Percentiles rank a stretch among this genome's conserved stretches.
Conservation (phyloP, 2,888 invertebrate species). For the Sicus ferrugineus region DNA sequence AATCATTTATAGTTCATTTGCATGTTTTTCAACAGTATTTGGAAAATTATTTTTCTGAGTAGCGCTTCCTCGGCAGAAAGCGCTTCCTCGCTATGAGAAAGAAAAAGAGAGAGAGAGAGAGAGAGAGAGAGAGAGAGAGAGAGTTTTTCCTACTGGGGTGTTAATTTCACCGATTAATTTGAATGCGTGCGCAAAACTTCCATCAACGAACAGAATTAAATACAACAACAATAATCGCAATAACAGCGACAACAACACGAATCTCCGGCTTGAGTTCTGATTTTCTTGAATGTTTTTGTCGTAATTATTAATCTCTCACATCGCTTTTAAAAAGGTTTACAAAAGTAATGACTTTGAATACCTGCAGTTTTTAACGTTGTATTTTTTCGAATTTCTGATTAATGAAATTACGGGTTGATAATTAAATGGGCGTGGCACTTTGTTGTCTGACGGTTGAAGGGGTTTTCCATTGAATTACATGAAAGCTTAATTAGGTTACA, state of each 20-base stretch:
- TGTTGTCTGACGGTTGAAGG: slow-evolving; percentile 6
- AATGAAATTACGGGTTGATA: no score
- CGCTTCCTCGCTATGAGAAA: no score
- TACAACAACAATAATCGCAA: slow-evolving; percentile 8
- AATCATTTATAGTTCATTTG: no score
- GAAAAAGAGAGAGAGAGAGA: no score
- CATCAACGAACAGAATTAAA: slow-evolving; percentile 24
- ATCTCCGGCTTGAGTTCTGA: not conserved
- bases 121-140: no score
- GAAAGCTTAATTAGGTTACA: not conserved
- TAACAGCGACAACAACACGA: not conserved
- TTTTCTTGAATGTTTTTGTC: slow-evolving; percentile 9
- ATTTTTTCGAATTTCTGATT: not conserved
- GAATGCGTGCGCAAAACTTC: not conserved
- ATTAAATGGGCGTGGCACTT: slow-evolving; percentile 24
- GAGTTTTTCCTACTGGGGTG: not conserved
- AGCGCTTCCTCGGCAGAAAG: no score
- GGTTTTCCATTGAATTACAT: not conserved
- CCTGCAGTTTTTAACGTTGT: slow-evolving; percentile 10
- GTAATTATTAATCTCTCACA: not conserved
- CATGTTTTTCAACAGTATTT: no score
- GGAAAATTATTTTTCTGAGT: no score
- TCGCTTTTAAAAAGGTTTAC: slow-evolving; percentile 19
- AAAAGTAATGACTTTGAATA: slow-evolving; percentile 22
- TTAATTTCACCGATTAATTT: not conserved